Conservation (phyloP, 2,888 invertebrate species). For the Scaptomyza caliginosa region DNA sequence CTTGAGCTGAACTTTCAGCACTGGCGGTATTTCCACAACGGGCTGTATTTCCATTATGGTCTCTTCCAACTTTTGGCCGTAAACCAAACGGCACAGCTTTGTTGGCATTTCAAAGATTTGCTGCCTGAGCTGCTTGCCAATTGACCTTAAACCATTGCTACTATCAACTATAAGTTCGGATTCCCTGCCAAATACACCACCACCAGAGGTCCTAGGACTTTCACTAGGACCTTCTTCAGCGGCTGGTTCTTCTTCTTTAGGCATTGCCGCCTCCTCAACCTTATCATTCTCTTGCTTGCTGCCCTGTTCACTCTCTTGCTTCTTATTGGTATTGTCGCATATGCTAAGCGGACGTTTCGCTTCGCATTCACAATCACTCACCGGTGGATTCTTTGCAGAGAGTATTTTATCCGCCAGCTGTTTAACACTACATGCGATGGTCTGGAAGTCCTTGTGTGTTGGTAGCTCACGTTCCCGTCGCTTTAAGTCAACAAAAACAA, state of each 20-base stretch:
- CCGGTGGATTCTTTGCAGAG: constrained; percentile 58
- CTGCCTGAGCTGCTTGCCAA: constrained; percentile 25
- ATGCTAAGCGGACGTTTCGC: not conserved
- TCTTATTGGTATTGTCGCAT: not conserved
- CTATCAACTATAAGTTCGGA: not conserved
- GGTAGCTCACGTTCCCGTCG: constrained; percentile 75
- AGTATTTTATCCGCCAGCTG: constrained; percentile 79
- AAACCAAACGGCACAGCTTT: constrained; percentile 36
- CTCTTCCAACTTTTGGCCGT: not conserved
- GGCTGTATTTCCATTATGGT: not conserved
- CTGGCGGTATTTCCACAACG: not conserved
- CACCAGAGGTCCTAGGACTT: constrained; percentile 12
- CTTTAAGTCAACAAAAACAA: constrained; percentile 33
- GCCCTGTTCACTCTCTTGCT: not conserved
- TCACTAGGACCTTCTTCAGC: not conserved
- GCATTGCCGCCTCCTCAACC: not conserved
- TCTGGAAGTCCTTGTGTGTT: constrained; percentile 80
- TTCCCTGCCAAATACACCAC: not conserved
- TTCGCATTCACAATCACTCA: constrained; percentile 46
- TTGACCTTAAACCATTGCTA: not conserved
- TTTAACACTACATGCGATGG: constrained; percentile 81
- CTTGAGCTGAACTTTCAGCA: not conserved
- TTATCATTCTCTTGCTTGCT: not conserved
- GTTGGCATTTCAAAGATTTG: constrained; percentile 67
- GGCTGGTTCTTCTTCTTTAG: not conserved